A percentile compares a stretch with the other conserved stretches of the same genome.
Evolutionary conservation across 2,797 vertebrate species (phyloP).

Genomic region (Intellagama lesueurii): DNA sequence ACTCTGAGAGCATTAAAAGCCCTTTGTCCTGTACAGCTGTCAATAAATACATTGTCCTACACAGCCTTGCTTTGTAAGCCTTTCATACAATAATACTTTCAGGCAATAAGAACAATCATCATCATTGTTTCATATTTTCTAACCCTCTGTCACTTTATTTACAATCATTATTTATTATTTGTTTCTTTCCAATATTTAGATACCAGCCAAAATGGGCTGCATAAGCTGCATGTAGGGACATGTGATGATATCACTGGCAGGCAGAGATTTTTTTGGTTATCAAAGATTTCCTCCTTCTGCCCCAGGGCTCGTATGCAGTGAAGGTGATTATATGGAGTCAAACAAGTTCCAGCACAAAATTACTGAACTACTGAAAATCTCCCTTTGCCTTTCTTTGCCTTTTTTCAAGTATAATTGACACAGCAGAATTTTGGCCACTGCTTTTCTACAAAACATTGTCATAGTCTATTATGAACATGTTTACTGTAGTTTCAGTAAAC

Average conservation of each 20-base stretch:
- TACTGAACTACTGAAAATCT: too few relatives aligned
- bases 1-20: conserved; percentile 3
- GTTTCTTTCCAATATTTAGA: neutral
- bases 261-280: too few relatives aligned
- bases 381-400: too few relatives aligned
- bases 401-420: too few relatives aligned
- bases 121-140: conserved; percentile 18
- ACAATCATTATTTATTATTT: neutral
- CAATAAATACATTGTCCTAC: neutral
- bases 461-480: neutral
- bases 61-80: neutral
- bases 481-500: neutral
- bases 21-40: conserved; percentile 1
- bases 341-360: too few relatives aligned
- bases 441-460: neutral
- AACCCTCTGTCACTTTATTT: neutral
- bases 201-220: too few relatives aligned
- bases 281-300: too few relatives aligned
- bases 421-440: too few relatives aligned
- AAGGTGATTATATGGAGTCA: too few relatives aligned
- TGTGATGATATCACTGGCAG: too few relatives aligned
- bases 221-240: too few relatives aligned
- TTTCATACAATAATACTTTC: conserved; percentile 16
- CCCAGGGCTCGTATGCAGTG: too few relatives aligned
- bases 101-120: conserved; percentile 22